Conservation (phyloP, 2,797 vertebrate genomes). For the Linurgus olivaceus region DNA sequence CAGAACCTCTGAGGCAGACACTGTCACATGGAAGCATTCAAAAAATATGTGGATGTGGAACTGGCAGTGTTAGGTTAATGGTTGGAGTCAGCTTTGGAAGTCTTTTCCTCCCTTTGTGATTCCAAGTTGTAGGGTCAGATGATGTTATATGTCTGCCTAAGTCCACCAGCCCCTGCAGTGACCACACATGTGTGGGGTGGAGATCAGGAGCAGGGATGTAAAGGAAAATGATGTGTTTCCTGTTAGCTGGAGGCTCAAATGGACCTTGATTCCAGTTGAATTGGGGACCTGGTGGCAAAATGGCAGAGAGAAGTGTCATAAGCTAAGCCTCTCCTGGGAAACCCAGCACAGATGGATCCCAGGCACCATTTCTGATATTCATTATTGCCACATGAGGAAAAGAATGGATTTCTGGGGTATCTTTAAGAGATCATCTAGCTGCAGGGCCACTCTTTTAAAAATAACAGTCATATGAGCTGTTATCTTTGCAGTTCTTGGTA, state of each 20-base stretch:
- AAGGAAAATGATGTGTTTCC: background rate
- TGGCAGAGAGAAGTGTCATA: background rate
- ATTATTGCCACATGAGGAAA: background rate
- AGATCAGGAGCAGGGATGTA: background rate
- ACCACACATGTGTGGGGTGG: fast-evolving
- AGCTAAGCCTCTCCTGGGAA: background rate
- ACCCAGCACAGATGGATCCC: background rate
- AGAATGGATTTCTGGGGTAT: background rate
- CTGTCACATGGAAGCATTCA: background rate
- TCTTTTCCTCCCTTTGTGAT: background rate
- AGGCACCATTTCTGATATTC: background rate
- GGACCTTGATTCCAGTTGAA: background rate
- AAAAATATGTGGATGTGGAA: background rate
- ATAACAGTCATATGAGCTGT: background rate
- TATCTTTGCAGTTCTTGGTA: constrained; percentile 1
- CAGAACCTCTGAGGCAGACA: background rate
- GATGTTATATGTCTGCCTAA: background rate
- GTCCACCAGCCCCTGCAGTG: background rate
- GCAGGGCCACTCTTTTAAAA: background rate
- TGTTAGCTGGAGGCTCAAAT: background rate
- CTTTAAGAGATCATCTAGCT: background rate
- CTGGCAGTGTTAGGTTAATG: background rate
- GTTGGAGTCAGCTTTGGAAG: background rate
- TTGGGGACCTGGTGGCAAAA: background rate
- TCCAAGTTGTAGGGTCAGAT: background rate